Conservation (phyloP, 2,888 invertebrate genomes). For the Alloscopus bannaensis region DNA sequence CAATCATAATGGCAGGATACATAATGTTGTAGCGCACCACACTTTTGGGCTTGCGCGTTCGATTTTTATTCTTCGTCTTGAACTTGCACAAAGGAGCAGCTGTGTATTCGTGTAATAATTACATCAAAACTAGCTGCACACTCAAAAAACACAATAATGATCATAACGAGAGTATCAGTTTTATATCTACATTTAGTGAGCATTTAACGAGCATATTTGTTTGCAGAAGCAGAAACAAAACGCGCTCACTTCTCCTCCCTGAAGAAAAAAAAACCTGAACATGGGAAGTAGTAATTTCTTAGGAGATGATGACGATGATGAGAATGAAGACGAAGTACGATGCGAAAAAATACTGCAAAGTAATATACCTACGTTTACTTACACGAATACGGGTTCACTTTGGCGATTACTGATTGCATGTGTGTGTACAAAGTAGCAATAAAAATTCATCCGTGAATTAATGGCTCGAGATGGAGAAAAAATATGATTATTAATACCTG, state of each 20-base stretch:
- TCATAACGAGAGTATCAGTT: conserved; percentile 44
- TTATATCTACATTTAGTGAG: conserved; percentile 40
- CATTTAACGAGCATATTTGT: conserved; percentile 58
- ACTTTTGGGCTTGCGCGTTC: too few species aligned
- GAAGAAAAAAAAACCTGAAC: not conserved
- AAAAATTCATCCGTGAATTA: conserved; percentile 55
- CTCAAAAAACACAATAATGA: conserved; percentile 24
- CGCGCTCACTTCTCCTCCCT: too few species aligned
- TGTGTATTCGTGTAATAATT: conserved; percentile 8
- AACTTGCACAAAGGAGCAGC: too few species aligned
- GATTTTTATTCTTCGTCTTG: too few species aligned
- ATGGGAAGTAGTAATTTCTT: conserved; percentile 12
- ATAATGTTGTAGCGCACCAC: too few species aligned
- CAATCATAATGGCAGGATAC: conserved; percentile 33
- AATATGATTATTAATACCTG: conserved; percentile 10
- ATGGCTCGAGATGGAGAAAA: conserved; percentile 23
- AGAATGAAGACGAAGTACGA: not conserved
- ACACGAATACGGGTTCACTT: too few species aligned
- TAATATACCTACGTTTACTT: too few species aligned
- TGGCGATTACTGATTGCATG: not conserved
- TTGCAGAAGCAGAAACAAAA: conserved; percentile 42
- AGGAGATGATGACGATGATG: conserved; percentile 11
- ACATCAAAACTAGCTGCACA: not conserved
- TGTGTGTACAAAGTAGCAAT: conserved; percentile 24
- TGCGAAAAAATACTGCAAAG: not conserved